Evolutionary conservation across 2,888 invertebrate species (phyloP).

Genomic region (Maniola hyperantus): DNA sequence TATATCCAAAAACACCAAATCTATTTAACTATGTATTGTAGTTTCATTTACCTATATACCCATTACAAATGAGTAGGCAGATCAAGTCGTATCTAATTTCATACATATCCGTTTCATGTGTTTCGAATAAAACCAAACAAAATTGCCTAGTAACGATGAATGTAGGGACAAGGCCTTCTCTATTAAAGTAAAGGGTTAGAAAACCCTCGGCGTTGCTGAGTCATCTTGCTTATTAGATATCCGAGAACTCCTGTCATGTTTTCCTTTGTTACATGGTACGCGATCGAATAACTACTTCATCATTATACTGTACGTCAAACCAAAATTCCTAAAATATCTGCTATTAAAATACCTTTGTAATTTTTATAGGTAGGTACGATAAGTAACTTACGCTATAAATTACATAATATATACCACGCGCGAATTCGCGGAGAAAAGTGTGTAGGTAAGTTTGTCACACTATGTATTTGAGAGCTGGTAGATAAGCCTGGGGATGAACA

Average conservation of each 20-base stretch:
- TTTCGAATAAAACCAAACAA: background rate
- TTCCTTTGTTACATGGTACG: conserved; percentile 9
- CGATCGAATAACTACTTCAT: conserved; percentile 6
- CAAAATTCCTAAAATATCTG: background rate
- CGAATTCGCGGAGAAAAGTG: too few relatives aligned
- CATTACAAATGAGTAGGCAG: too few relatives aligned
- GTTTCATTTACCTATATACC: too few relatives aligned
- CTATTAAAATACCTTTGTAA: background rate
- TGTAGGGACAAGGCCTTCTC: conserved; percentile 12
- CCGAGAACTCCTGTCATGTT: conserved; percentile 22
- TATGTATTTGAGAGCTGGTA: too few relatives aligned
- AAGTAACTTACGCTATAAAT: too few relatives aligned
- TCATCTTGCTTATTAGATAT: conserved; percentile 25
- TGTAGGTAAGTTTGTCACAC: too few relatives aligned
- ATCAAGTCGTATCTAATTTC: too few relatives aligned
- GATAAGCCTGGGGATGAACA: too few relatives aligned
- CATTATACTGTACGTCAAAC: background rate
- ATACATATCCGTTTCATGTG: background rate
- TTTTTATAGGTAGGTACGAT: too few relatives aligned
- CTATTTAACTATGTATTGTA: too few relatives aligned
- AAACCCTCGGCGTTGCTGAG: conserved; percentile 7
- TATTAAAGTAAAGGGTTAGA: conserved; percentile 25
- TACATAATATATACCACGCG: too few relatives aligned
- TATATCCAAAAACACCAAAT: too few relatives aligned
- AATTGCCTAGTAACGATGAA: conserved; percentile 8